Base-by-base conservation (phyloP, 2,113 vertebrate genomes). In the Petromus typicus region DNA sequence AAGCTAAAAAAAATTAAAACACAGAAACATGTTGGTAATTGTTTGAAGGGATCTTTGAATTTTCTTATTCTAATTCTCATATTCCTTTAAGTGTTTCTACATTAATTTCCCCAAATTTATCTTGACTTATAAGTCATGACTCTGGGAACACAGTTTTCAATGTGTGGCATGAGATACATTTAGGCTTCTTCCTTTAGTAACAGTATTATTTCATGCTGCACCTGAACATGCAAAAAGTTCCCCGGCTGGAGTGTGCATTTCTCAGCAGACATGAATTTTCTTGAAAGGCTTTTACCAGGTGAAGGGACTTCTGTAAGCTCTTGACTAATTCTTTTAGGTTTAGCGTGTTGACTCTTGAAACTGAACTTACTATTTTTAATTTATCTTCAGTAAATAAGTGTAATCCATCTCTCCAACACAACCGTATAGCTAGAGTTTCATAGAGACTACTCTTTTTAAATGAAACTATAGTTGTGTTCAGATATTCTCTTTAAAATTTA, bases 361-460 rank as follows among this genome's bases (percentile, higher is more conserved):
- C 16, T 67, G 37, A 11, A 27, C 25, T 86, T 86, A 86, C 14
- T 57, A 64, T 12, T 91, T 45, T 34, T 66, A 86, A 93, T 67
- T 92, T 93, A 63, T 75, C 95, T 93, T 89, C 43, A 57, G 27
- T 67, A 73, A 75, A 61, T 37, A 69, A 9, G 16, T 83, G 89
- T 79, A 89, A 63, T n/a, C 23, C 3, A 61, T 48, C 22, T 85
- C 37, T 89, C 61, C 30, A 91, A 66, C 25, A 95, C 54, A 40
- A 34, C 76, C 78, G 91, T 66, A 71, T 61, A 73, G 10, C 3
- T 20, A 40, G 10, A n/a, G 54, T 75, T 86, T 93, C 45, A 86
- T 56, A 82, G 27, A 81, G 17, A 6, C 30, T 57, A 20, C 8
- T 67, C 4, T 86, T 91, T 90, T 23, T 6, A 56, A 91, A 76